Conservation (phyloP, 2,113 vertebrate genomes). For the Telmatochromis sp. region DNA sequence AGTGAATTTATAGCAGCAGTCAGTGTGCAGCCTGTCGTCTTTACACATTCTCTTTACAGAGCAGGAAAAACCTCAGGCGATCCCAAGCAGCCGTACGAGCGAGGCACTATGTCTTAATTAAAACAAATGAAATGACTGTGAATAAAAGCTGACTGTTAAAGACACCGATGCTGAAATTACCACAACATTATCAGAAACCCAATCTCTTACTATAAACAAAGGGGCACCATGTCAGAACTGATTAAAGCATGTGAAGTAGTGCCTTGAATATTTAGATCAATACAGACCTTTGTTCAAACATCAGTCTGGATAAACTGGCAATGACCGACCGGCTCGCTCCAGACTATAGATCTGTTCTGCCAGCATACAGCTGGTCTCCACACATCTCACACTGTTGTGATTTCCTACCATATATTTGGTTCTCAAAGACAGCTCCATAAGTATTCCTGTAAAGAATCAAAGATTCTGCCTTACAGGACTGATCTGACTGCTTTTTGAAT, state of each 20-base stretch:
- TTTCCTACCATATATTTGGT: neutral
- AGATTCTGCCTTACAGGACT: neutral
- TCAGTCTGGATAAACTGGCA: neutral
- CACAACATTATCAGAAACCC: neutral
- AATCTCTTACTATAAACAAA: neutral
- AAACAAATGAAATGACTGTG: neutral
- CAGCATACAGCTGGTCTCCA: neutral
- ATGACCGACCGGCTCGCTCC: neutral
- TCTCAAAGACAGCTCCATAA: neutral
- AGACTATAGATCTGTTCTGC: neutral
- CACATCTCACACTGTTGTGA: neutral
- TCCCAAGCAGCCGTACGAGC: neutral
- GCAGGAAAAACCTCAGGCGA: neutral
- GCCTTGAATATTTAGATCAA: neutral
- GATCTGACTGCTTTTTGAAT: neutral
- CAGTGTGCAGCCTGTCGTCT: neutral
- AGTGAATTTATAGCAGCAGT: constrained; percentile 25
- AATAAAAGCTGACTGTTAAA: neutral
- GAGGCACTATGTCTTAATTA: neutral
- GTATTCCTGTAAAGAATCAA: neutral
- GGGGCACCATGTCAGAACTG: neutral
- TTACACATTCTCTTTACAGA: neutral
- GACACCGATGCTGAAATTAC: neutral
- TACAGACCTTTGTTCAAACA: neutral
- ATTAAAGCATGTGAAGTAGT: neutral